Base-by-base conservation (phyloP, 2,888 invertebrate species). In the Tenthredo distinguenda region DNA sequence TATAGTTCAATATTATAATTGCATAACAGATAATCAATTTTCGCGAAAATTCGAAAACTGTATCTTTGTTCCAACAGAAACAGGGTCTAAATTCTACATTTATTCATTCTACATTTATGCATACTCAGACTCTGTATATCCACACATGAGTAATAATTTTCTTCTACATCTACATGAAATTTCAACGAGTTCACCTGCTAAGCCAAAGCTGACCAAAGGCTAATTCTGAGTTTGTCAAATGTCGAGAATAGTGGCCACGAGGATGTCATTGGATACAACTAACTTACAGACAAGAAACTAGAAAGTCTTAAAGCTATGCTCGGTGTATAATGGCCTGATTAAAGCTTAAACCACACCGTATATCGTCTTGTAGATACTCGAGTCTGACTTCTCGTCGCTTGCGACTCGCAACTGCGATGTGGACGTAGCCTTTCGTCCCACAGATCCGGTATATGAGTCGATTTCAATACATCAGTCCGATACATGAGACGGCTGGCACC, bases 371-470 rank as follows among this genome's bases (percentile, higher is more conserved):
- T 4, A 62, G 62, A 62, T 62, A 62, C 26, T 62, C 26, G 3
- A 62, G 12, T 62, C 26, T 26, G 1, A 21, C 10, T 62, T 62
- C 9, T 76, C 12, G 55, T 31, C 18, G 12, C 40, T 21, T 43
- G 26, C 12, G 4, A 34, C 15, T 31, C 18, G 12, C 6, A 34
- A 55, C 77, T 55, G 10, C 81, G 0, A 50, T 12, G 34, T 81
- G 37, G 6, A 62, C 15, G 21, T 37, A 37, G 21, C 37, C 12
- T 81, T 21, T 81, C 62, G n/a, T 21, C 21, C n/a, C 40, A 62
- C n/a, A 81, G 58, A 81, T 81, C 81, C 81, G 81, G 81, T 81
- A 62, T 21, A 18, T 5, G n/a, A 34, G 15, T 26, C 50, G 31
- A 55, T 77, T 34, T 55, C 47, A 76, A 76, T 21, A 76, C 47